These are phyloP conservation scores for Riparia riparia DNA, from an alignment of 2,113 vertebrate genomes.

Conservation along the genomic window DNA sequence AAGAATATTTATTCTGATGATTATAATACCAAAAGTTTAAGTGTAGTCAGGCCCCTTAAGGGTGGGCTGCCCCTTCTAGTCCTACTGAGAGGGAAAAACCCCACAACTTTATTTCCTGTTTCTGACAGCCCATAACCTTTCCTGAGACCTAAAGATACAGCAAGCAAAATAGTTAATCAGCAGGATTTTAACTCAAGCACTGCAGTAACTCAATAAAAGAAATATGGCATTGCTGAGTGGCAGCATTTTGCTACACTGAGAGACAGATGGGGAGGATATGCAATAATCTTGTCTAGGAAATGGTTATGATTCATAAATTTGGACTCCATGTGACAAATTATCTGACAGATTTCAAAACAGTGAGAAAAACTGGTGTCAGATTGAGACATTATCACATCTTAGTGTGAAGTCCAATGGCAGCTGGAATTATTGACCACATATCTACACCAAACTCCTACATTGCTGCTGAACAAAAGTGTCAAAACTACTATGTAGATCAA, in stretches of 20 bases:
- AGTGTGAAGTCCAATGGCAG: slow-evolving; percentile 38
- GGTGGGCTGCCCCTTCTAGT: not conserved
- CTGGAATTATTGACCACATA: slow-evolving; percentile 64
- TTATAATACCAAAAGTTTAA: not conserved
- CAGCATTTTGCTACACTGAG: not conserved
- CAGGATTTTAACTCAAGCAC: not conserved
- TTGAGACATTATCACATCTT: slow-evolving; percentile 48
- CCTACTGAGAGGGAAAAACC: not conserved
- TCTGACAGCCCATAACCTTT: not conserved
- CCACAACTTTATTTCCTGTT: not conserved
- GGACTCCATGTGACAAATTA: slow-evolving; percentile 60
- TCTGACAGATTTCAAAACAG: slow-evolving; percentile 68
- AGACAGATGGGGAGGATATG: slow-evolving; percentile 58
- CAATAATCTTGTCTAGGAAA: slow-evolving; percentile 65
- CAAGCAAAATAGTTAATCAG: not conserved
- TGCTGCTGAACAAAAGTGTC: not conserved
- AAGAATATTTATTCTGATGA: not conserved
- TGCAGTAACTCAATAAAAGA: slow-evolving; percentile 25
- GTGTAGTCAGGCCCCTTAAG: not conserved
- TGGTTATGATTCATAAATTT: slow-evolving; percentile 60
- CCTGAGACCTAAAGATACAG: not conserved
- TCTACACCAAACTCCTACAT: not conserved
- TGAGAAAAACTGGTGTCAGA: slow-evolving; percentile 58
- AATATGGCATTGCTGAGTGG: slow-evolving; percentile 12
- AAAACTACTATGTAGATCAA: not conserved